Evolutionary conservation across 2,113 vertebrate species (phyloP).

Genomic region (Saccopteryx bilineata): DNA sequence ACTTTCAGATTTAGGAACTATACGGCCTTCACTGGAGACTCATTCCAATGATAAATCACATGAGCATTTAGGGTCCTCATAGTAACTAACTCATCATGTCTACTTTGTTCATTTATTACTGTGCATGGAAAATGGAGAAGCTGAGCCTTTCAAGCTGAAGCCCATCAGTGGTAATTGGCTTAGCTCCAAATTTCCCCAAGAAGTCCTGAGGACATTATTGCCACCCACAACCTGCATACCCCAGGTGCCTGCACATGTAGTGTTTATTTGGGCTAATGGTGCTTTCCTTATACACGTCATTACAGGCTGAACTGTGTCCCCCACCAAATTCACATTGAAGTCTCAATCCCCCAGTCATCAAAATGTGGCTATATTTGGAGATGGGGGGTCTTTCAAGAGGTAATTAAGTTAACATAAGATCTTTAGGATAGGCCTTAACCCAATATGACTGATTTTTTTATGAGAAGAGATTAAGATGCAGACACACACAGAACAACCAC

Average conservation of each 20-base stretch:
- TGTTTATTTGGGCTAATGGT: neutral
- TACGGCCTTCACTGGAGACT: neutral
- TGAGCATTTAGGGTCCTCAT: neutral
- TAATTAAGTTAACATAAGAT: neutral
- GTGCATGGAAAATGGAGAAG: neutral
- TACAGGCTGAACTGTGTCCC: neutral
- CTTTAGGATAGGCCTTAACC: neutral
- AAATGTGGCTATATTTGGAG: neutral
- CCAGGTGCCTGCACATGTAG: neutral
- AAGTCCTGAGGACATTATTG: neutral
- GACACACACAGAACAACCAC: neutral
- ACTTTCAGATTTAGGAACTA: neutral
- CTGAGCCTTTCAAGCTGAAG: neutral
- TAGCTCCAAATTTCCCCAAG: neutral
- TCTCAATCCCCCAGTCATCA: neutral
- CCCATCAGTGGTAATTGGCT: neutral
- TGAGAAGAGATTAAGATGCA: neutral
- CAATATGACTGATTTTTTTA: neutral
- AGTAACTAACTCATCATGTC: neutral
- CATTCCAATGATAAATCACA: too few relatives aligned
- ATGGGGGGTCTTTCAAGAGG: neutral
- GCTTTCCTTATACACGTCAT: neutral
- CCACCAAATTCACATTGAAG: neutral
- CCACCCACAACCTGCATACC: neutral
- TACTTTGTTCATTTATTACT: neutral